These are phyloP conservation scores for Dolichallabes microphthalmus DNA, from an alignment of 2,113 vertebrate species.

Conservation along the genomic window DNA sequence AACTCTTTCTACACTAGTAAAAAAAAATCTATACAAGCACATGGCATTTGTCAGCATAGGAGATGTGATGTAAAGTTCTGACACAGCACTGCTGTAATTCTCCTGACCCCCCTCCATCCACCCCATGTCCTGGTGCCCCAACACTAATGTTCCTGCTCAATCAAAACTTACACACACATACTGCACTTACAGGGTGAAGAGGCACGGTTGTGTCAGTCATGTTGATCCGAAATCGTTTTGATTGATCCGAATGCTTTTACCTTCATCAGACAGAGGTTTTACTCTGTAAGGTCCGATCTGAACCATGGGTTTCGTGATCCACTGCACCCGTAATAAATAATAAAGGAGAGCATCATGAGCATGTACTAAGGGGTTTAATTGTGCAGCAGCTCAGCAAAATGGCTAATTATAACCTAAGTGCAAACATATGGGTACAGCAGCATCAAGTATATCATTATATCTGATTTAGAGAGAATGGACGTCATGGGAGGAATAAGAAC, in stretches of 20 bases:
- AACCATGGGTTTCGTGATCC: too few species aligned
- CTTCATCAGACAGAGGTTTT: too few species aligned
- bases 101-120: background rate
- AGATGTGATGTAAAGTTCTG: background rate
- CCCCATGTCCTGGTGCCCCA: background rate
- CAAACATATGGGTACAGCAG: background rate
- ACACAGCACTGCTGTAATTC: background rate
- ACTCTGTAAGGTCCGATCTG: too few species aligned
- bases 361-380: background rate
- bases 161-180: too few species aligned
- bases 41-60: background rate
- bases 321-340: background rate
- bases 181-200: too few species aligned
- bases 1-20: too few species aligned
- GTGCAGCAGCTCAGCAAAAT: background rate
- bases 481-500: background rate
- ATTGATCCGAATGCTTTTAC: too few species aligned
- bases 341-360: background rate
- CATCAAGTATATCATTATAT: background rate
- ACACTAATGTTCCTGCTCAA: background rate
- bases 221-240: too few species aligned
- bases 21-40: background rate
- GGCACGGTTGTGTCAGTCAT: too few species aligned
- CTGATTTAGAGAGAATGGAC: background rate
- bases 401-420: background rate